phyloP scores from a whole-genome alignment of 1,140 invertebrate genomes.

The Drosophila guanche region DNA sequence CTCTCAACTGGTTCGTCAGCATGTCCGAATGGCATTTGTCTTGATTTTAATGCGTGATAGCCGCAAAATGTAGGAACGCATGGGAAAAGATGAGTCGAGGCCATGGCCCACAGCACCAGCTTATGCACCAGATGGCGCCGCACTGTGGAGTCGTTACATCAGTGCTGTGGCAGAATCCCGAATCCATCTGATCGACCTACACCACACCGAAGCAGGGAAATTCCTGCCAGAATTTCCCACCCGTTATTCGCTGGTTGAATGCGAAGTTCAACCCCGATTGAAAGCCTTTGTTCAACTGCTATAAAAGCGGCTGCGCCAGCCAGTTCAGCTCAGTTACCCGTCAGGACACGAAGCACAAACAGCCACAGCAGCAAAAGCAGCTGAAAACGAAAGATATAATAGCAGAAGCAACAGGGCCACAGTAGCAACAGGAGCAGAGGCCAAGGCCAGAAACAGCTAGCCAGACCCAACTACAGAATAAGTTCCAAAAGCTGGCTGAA shows the following conservation, averaged over 20 bases:
- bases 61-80: no score
- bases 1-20: no score
- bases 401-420: constrained; percentile 1
- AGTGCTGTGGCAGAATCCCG: constrained; percentile 2
- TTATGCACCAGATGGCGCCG: no score
- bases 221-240: constrained; percentile 15
- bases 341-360: constrained; percentile 53
- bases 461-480: no score
- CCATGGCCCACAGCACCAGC: no score
- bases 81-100: no score
- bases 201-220: constrained; percentile 21
- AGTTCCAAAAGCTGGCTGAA: no score
- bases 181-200: constrained; percentile 27
- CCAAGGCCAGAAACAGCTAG: no score
- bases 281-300: constrained; percentile 3
- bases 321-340: constrained; percentile 57
- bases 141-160: constrained; percentile 5
- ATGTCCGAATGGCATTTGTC: no score
- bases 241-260: background rate
- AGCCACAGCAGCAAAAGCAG: constrained; percentile 36
- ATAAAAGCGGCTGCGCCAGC: constrained; percentile 44
- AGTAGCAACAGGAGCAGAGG: background rate
- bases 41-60: no score
- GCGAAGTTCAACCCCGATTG: constrained; percentile 26
- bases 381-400: background rate